Evolutionary conservation across 2,113 vertebrate species (phyloP), one percentile per base, ranked within the genome.

Genomic region (Ardeotis arabs): DNA sequence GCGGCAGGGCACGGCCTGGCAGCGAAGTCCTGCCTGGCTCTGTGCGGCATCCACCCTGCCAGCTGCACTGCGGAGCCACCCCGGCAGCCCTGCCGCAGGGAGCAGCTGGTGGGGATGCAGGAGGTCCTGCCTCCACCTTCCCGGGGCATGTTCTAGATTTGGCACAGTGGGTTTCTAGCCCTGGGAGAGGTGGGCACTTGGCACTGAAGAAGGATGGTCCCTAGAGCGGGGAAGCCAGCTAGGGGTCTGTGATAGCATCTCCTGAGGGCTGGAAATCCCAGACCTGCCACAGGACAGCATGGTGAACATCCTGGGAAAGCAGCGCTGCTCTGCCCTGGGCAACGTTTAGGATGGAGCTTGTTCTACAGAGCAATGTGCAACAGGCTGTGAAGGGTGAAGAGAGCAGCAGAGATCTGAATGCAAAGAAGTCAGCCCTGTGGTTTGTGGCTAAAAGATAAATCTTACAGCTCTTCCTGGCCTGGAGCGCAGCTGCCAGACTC

Each of bases 11-110:
- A 52, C 0, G 0, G 35, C 50, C n/a, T 80, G 1, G 1, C 39
- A 39, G 60, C 0, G 0, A 58, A 52, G 33, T 37, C 44, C 50
- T 79, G 28, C 41, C 41, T 1, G 1, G 53, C 33, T 69, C 66
- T n/a, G 2, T 4, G 29, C 41, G 47, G 49, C 41, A 52, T 14
- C 55, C 7, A 31, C 62, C 45, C 77, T 60, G 41, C 45, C 55
- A 62, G 59, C 31, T 29, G 49, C 44, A 14, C 12, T 60, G 39
- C 0, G 0, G 52, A 62, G 45, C 53, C 1, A 2, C 24, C 41
- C 35, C 49, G 67, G n/a, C 59, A 70, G 60, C 37, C 56, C 41
- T 82, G 72, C 8, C 10, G 41, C 24, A 28, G 52, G 47, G n/a
- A 84, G 18, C 73, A 66, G 35, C 41, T 27, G 35, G 17, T 41